A percentile compares a stretch with the other conserved stretches of the same genome.
These are phyloP conservation scores for Stomatorhinus walkeri DNA, from an alignment of 2,797 vertebrate genomes.

Conservation along the genomic window DNA sequence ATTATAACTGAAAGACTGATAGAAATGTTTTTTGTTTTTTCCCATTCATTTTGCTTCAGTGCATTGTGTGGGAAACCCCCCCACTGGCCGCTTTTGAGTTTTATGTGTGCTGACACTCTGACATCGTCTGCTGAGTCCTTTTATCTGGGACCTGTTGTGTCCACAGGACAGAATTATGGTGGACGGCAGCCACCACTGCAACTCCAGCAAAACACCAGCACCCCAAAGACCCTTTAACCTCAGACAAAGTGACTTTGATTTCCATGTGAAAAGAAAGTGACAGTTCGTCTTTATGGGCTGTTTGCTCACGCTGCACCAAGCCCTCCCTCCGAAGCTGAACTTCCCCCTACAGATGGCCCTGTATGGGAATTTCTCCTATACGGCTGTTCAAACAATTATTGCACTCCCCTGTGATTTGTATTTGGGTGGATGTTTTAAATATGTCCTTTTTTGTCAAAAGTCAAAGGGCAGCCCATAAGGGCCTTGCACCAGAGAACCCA, in stretches of 20 bases:
- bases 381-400: conserved; percentile 48
- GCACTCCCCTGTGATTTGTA: conserved; percentile 43
- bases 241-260: conserved; percentile 70
- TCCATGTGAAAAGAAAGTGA: conserved; percentile 70
- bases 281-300: conserved; percentile 63
- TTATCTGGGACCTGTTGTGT: conserved; percentile 56
- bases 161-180: conserved; percentile 35
- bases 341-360: conserved; percentile 45
- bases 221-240: conserved; percentile 65
- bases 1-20: neutral
- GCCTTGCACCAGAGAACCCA: conserved; percentile 43
- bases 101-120: conserved; percentile 63
- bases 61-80: conserved; percentile 41
- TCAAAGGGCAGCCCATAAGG: conserved; percentile 35
- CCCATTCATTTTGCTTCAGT: neutral
- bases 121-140: conserved; percentile 65
- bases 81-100: conserved; percentile 54
- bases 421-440: conserved; percentile 28
- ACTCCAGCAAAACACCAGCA: conserved; percentile 33
- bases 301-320: conserved; percentile 58
- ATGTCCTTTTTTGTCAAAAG: conserved; percentile 44
- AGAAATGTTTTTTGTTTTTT: neutral
- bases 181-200: conserved; percentile 38
- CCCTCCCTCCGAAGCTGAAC: conserved; percentile 43
- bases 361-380: conserved; percentile 51